A percentile compares a stretch with the other conserved stretches of the same genome.
Conservation (phyloP, 2,113 vertebrate genomes). For the Emydura subglobosa region DNA sequence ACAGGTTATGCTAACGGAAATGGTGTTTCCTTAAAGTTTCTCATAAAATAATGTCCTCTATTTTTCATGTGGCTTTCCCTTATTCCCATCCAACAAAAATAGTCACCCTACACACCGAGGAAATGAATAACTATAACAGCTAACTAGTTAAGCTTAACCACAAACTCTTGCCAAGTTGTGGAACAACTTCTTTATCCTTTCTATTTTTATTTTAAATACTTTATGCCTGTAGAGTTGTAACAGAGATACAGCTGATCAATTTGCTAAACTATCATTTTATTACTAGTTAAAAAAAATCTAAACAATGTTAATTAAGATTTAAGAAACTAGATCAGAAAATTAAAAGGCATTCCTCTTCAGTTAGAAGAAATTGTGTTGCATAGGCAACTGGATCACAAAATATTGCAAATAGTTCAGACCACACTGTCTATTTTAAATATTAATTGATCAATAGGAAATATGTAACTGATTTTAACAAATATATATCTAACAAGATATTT, state of each 20-base stretch:
- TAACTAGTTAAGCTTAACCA: neutral
- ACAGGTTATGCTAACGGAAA: too few relatives aligned
- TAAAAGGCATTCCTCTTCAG: neutral
- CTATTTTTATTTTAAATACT: neutral
- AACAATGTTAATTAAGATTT: neutral
- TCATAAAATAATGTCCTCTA: too few relatives aligned
- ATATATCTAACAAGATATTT: neutral
- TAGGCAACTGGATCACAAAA: neutral
- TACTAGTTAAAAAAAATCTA: fast-evolving
- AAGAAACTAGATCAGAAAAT: neutral
- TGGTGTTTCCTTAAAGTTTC: too few relatives aligned
- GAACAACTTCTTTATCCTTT: too few relatives aligned
- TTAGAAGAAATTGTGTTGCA: neutral
- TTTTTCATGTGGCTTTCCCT: too few relatives aligned
- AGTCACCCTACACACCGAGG: too few relatives aligned
- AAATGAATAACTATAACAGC: neutral
- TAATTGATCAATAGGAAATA: neutral
- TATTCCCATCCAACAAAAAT: too few relatives aligned
- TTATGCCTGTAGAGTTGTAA: neutral
- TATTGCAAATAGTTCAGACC: neutral
- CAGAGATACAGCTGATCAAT: neutral
- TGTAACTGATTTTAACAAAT: neutral
- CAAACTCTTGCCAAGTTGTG: neutral
- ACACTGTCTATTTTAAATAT: neutral
- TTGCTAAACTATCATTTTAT: neutral